Percentiles rank a stretch among this genome's conserved stretches.
phyloP scores from a whole-genome alignment of 2,888 invertebrate species.

The Eristalis arbustorum region DNA sequence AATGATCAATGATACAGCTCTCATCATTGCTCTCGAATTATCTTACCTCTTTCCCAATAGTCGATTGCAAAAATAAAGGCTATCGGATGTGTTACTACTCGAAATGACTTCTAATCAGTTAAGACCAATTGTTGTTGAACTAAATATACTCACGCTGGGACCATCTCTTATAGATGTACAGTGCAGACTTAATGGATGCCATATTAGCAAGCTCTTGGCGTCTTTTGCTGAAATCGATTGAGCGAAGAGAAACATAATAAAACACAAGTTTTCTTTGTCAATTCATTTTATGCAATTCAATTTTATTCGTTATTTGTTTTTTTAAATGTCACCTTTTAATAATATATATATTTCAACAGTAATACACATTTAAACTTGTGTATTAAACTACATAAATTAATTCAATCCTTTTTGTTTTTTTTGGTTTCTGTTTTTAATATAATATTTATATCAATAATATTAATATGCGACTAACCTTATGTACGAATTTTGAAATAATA shows the following conservation, averaged over 20 bases:
- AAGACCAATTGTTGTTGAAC: no score
- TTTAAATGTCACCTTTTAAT: conserved; percentile 31
- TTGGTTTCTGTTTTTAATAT: conserved; percentile 24
- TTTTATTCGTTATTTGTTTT: conserved; percentile 62
- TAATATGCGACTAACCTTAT: conserved; percentile 65
- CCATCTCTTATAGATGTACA: no score
- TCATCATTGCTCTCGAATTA: no score
- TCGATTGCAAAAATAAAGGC: no score
- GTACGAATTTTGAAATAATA: conserved; percentile 67
- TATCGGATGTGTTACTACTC: no score
- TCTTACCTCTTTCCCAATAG: no score
- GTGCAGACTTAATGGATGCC: no score
- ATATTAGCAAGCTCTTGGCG: no score
- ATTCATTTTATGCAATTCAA: conserved; percentile 69
- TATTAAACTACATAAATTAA: conserved; percentile 69
- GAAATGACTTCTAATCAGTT: no score
- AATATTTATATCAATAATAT: conserved; percentile 63
- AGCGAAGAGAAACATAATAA: conserved; percentile 3
- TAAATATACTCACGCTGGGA: no score
- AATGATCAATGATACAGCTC: no score
- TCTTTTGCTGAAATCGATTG: neutral
- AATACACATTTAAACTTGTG: conserved; percentile 71
- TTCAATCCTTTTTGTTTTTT: conserved; percentile 24
- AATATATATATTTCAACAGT: conserved; percentile 68
- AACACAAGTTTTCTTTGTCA: conserved; percentile 37